Evolutionary conservation across 1,140 invertebrate species (phyloP).

Genomic region (Samia ricini): DNA sequence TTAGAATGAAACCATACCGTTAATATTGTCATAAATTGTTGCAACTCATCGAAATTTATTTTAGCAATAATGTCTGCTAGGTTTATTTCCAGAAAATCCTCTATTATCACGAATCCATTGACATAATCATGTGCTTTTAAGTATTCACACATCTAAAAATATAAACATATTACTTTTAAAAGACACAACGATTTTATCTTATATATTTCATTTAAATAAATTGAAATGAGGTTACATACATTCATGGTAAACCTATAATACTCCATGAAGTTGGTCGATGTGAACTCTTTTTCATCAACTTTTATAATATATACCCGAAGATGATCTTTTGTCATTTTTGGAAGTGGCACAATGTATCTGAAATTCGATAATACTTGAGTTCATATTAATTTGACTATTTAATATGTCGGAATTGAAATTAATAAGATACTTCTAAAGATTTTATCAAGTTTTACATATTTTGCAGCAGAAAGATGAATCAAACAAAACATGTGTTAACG

Average conservation of each 20-base stretch:
- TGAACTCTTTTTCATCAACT: background rate
- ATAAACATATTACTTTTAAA: background rate
- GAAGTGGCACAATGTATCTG: constrained; percentile 1
- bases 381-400: no score
- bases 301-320: background rate
- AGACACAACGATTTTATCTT: background rate
- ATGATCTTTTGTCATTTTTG: constrained; percentile 8
- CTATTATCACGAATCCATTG: constrained; percentile 23
- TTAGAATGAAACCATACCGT: constrained; percentile 15
- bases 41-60: constrained; percentile 26
- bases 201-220: background rate
- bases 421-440: no score
- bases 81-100: constrained; percentile 25
- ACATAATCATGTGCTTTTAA: constrained; percentile 31
- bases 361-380: no score
- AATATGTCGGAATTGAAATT: no score
- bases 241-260: background rate
- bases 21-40: constrained; percentile 24
- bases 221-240: background rate
- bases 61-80: constrained; percentile 22
- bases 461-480: no score
- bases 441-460: no score
- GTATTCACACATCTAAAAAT: constrained; percentile 32
- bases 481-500: no score
- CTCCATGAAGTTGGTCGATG: background rate